Percentiles rank a stretch among this genome's conserved stretches.
Conservation (phyloP, 2,113 vertebrate species). For the Arizona elegans region DNA sequence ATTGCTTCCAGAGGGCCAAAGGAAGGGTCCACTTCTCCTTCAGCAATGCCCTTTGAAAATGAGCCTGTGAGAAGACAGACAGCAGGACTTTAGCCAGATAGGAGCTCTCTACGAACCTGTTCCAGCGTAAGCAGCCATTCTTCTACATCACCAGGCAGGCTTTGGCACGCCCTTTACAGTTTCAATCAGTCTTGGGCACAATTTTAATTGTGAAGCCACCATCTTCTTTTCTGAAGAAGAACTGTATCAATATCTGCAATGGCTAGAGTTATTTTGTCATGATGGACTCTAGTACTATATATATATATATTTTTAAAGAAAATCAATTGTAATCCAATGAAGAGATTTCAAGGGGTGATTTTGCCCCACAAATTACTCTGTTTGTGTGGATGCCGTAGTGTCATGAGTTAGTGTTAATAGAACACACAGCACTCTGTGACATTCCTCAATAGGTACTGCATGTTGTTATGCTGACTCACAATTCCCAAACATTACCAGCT, state of each 20-base stretch:
- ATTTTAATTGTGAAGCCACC: neutral
- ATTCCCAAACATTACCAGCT: neutral
- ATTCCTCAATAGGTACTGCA: neutral
- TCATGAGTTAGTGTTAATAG: neutral
- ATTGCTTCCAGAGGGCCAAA: slow-evolving; percentile 93
- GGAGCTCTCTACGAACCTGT: neutral
- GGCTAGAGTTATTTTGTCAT: neutral
- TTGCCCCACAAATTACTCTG: neutral
- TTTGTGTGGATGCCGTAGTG: neutral
- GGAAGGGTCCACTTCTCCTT: slow-evolving; percentile 88
- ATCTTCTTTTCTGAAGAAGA: neutral
- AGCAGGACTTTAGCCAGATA: neutral
- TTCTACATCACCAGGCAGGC: neutral
- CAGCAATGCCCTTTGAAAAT: slow-evolving; percentile 88
- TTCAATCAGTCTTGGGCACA: neutral
- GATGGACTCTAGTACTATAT: neutral
- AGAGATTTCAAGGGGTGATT: neutral
- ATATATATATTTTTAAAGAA: neutral
- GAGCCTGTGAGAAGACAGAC: slow-evolving; percentile 67
- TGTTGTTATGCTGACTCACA: neutral
- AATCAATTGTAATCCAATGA: neutral
- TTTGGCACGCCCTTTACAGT: neutral
- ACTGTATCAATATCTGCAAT: neutral
- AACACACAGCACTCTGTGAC: neutral
- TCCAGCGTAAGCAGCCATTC: neutral